Base-by-base conservation (phyloP, 2,888 invertebrate genomes). In the Agrochola litura region DNA sequence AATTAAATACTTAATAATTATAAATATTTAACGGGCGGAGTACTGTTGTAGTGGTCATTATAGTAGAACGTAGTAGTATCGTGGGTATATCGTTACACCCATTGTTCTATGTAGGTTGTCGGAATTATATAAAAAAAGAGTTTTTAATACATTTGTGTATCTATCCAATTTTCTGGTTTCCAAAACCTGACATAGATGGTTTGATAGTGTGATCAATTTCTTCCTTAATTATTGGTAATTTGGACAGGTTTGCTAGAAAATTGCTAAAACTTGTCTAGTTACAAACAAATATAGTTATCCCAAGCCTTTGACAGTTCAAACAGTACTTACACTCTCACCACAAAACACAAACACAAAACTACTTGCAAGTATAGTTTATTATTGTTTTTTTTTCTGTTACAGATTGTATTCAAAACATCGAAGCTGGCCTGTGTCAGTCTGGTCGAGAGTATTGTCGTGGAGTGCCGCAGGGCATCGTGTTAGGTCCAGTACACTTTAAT, bases 381-480 rank as follows among this genome's bases (percentile, higher is more conserved):
- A 96, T 96, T 96, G 94, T 95, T 96, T 95, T 96, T 70, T 89
- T 95, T 94, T 95, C 94, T 94, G 94, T 95, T 96, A 93, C 96
- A 96, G 96, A 95, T 95, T 95, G 96, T 96, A 95, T 96, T 95
- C 94, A 96, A 96, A 96, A 96, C 96, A 96, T 93, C 80, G 88
- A 89, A 90, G 91, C 90, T 90, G 92, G 89, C 88, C 86, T 88
- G 91, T 91, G 90, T 92, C 95, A 95, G 95, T 96, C 92, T 90
- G 86, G 87, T 86, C 91, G 91, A 91, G 93, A 91, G 91, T 87
- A 90, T 90, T 90, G 89, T 82, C 88, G 92, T 86, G 94, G 95
- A 76, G 93, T 94, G 92, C 93, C 95, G 93, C 95, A 94, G 88
- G 95, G 96, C 86, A 79, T 88, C 70, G 77, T 80, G 66, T 76